Conservation (phyloP, 2,113 vertebrate genomes). For the Indicator indicator region DNA sequence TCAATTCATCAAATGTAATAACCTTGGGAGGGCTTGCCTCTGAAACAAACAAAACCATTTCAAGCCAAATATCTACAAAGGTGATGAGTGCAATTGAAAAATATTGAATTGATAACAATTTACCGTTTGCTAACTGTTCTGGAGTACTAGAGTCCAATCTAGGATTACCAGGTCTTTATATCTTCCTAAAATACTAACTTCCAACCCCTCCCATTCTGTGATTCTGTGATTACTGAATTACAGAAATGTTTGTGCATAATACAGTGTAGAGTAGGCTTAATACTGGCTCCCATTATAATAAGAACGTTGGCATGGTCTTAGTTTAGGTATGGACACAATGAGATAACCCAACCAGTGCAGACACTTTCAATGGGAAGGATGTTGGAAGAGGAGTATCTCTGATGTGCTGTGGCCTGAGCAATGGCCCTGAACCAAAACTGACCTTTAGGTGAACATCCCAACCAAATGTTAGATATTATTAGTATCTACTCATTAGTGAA, state of each 20-base stretch:
- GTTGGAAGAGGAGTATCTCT: background rate
- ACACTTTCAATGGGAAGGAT: fast-evolving
- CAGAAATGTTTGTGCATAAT: background rate
- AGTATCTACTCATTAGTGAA: too few species aligned
- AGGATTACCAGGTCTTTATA: slow-evolving; percentile 6
- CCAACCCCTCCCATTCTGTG: too few species aligned
- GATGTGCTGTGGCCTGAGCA: too few species aligned
- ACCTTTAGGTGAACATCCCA: too few species aligned
- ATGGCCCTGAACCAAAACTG: too few species aligned
- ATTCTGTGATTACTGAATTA: background rate
- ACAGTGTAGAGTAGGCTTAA: background rate
- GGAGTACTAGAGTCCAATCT: background rate
- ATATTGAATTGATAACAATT: background rate
- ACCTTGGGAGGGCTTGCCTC: slow-evolving; percentile 88
- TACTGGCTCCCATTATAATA: background rate
- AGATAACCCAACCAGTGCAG: background rate
- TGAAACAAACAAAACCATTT: slow-evolving; percentile 42
- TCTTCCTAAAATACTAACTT: slow-evolving; percentile 31
- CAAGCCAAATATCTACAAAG: background rate
- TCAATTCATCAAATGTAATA: slow-evolving; percentile 87
- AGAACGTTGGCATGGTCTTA: background rate
- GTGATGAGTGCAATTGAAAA: background rate
- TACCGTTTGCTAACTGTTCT: background rate
- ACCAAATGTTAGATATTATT: too few species aligned
- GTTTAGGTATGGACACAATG: background rate